Conservation (phyloP, 2,888 invertebrate species). For the Geotrupes spiniger region DNA sequence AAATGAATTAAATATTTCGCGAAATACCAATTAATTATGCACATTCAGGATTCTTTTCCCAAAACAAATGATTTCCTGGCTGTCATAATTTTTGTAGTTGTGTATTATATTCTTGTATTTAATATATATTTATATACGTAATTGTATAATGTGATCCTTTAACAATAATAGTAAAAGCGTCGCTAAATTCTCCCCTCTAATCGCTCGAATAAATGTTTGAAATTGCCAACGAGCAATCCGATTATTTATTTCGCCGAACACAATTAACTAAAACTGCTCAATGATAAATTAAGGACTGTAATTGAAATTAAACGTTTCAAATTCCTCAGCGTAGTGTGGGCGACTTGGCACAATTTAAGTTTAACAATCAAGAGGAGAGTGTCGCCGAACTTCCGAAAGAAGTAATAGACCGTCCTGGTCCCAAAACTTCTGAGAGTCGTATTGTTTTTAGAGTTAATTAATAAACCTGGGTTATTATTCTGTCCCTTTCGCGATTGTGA, state of each 20-base stretch:
- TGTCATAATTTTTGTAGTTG: too few relatives aligned
- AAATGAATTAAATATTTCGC: too few relatives aligned
- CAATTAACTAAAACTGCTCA: conserved; percentile 6
- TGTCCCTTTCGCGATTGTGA: conserved; percentile 1
- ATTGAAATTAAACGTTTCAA: conserved; percentile 8
- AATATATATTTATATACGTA: too few relatives aligned
- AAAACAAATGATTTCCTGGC: too few relatives aligned
- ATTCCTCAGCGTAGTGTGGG: neutral
- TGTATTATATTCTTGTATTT: too few relatives aligned
- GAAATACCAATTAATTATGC: too few relatives aligned
- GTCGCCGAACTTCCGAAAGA: conserved; percentile 7
- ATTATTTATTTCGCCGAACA: neutral
- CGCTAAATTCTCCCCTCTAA: too few relatives aligned
- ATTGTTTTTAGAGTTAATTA: conserved; percentile 10
- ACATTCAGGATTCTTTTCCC: too few relatives aligned
- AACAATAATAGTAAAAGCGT: too few relatives aligned
- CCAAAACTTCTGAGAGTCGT: conserved; percentile 11
- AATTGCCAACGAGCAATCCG: too few relatives aligned
- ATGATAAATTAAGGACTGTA: conserved; percentile 5
- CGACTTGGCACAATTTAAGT: conserved; percentile 9
- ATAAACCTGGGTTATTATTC: conserved; percentile 5
- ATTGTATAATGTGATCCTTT: too few relatives aligned
- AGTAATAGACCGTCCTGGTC: conserved; percentile 9
- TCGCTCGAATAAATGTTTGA: too few relatives aligned
- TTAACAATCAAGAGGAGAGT: conserved; percentile 8